Base-by-base conservation (phyloP, 2,888 invertebrate genomes). In the Hymenopus coronatus region DNA sequence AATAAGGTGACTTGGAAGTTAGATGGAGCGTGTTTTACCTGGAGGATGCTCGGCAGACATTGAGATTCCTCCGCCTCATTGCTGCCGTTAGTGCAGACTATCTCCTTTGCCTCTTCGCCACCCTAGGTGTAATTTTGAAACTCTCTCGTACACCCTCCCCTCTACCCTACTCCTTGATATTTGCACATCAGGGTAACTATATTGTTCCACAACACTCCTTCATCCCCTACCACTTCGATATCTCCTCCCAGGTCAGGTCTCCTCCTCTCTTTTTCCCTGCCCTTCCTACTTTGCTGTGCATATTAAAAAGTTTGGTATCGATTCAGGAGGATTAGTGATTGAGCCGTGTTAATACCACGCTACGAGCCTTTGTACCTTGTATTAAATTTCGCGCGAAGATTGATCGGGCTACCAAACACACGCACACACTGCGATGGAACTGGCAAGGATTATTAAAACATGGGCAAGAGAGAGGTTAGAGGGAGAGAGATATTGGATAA, bases 271-370 rank as follows among this genome's bases (percentile, higher is more conserved):
- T 88, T 84, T 84, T 46, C 87, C 28, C n/a, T 25, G 30, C 83
- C 84, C 83, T 84, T 70, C 88, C 83, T 30, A 54, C 84, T 88
- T 84, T 70, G 54, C 83, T 84, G 84, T 83, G 89, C 87, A 89
- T 89, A 89, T 89, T 89, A 89, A 89, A 89, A 89, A 88, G 87
- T 89, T 87, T 84, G 88, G 83, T 87, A 89, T 89, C 89, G 89
- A 89, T 89, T 88, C 88, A 46, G 84, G 33, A 84, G 89, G 89
- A 89, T 89, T 89, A 89, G 88, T 88, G 88, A 89, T 89, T 89
- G 88, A 88, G 88, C 89, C 30, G 70, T 86, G 85, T 87, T 89
- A 89, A 89, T 89, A 83, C 88, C 88, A 81, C 14, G 28, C 86
- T 82, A 30, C 54, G 83, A 84, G 89, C 84, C 89, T 89, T 89